These are phyloP conservation scores for Hydrozoanthus tunicans DNA, from an alignment of 64 coral and sea anemone genomes.

Conservation along the genomic window DNA sequence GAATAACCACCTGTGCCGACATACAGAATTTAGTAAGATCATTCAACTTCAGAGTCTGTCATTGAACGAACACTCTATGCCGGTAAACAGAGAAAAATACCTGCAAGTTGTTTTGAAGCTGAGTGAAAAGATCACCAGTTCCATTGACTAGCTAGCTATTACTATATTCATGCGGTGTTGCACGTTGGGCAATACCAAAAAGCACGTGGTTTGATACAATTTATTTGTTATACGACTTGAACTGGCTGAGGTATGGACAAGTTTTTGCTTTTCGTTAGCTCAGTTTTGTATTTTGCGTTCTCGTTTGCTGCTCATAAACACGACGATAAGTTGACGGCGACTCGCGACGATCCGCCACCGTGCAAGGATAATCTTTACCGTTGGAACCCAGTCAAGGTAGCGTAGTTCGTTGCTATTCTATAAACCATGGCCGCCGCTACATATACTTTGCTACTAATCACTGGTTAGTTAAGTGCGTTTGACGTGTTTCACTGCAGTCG, in stretches of 20 bases:
- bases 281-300: not conserved
- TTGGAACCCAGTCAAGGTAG: slow-evolving; percentile 50
- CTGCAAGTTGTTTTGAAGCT: too few species aligned
- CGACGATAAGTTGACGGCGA: not conserved
- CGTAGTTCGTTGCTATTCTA: not conserved
- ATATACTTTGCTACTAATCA: not conserved
- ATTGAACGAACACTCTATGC: too few species aligned
- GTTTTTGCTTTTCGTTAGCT: not conserved
- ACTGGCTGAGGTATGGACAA: not conserved
- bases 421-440: not conserved
- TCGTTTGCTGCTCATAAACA: not conserved
- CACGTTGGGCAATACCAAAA: too few species aligned
- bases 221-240: not conserved
- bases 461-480: not conserved
- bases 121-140: too few species aligned
- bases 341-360: not conserved
- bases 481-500: not conserved
- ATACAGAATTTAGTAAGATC: too few species aligned
- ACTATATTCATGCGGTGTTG: too few species aligned
- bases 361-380: slow-evolving; percentile 51
- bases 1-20: too few species aligned
- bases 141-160: too few species aligned
- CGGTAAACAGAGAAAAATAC: too few species aligned
- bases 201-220: not conserved
- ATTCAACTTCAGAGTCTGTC: too few species aligned